Base-by-base conservation (phyloP, 2,113 vertebrate species). In the Gila orcuttii region DNA sequence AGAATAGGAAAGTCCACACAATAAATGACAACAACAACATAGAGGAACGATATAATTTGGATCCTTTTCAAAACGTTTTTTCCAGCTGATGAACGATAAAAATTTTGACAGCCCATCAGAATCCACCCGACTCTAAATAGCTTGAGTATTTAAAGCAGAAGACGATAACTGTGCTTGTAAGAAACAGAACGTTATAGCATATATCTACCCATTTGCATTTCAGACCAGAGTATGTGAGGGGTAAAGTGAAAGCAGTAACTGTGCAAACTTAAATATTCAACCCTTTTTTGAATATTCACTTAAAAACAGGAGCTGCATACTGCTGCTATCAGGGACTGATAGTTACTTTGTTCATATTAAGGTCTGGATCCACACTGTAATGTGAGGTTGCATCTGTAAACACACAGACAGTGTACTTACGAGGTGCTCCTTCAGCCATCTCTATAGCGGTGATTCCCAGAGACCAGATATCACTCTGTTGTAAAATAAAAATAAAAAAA, bases 381-480 rank as follows among this genome's bases (percentile, higher is more conserved):
- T 47, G 9, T 39, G 52, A 50, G 52, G 36, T 8, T 79, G 80
- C 62, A 47, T 64, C 45, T 78, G 85, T 87, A 42, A 42, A 71
- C 36, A 71, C 36, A 28, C 12, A 42, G 4, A 74, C 21, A 47
- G 21, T 66, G 25, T 28, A 96, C 97, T 97, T 94, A 97, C 96
- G 96, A 45, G 97, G 97, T 0, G 97, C 97, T 89, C 97, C 97
- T 90, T 97, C 97, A 11, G 97, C 97, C 96, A 97, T 98, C 94
- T 97, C 97, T 23, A 98, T 98, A 82, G 97, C 97, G n/a, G 96
- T 98, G 90, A 98, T 98, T 76, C 96, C 97, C 91, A 97, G 88
- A 88, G 97, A 98, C 96, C 97, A 98, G 91, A 98, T 97, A 91
- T 97, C 96, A 80, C 96, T 98, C 96, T 98, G 92, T 1, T 86